Evolutionary conservation across 2,113 vertebrate genomes (phyloP), one percentile per base, ranked within the genome.

Genomic region (Oxyura jamaicensis): DNA sequence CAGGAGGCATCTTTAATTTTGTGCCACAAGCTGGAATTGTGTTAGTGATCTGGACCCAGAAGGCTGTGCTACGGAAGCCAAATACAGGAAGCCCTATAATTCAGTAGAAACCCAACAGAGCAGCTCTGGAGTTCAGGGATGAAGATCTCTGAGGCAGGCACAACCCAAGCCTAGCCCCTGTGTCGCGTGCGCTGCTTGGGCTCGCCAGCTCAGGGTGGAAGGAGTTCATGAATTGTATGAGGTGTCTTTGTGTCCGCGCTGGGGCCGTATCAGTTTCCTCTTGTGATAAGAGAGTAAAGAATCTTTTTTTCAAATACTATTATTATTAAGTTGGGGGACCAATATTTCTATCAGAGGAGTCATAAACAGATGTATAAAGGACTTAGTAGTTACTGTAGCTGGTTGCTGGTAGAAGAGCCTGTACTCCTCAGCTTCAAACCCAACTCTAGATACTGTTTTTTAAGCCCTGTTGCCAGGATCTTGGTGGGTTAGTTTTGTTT

Each of bases 141-240:
- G 13, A 8, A 29, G 60, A 11, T 15, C 26, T 46, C n/a, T 10
- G 62, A 31, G 58, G 23, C 3, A 3, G 42, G n/a, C 33, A 39
- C 44, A 62, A 4, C 16, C 52, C 36, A 26, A 48, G 22, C 48
- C n/a, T 3, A 2, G 7, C 7, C 16, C n/a, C 69, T 8, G 29
- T 23, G 46, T 36, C 0, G 1, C 4, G 0, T 8, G 73, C 55
- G 60, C 60, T 35, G 65, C 42, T 48, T 0, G 0, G 29, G 15
- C 75, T 10, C 55, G 31, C 11, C 10, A 29, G 60, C 73, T 86
- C 21, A 1, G 25, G 8, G 10, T 53, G 41, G 62, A 72, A 77
- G 82, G 55, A n/a, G 23, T 48, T 87, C 13, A 11, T 1, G 7
- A 4, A 44, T 56, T 23, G 35, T 0, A 0, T 11, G 23, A 17